Base-by-base conservation (phyloP, 2,888 invertebrate genomes). In the Drosophila prostipennis region DNA sequence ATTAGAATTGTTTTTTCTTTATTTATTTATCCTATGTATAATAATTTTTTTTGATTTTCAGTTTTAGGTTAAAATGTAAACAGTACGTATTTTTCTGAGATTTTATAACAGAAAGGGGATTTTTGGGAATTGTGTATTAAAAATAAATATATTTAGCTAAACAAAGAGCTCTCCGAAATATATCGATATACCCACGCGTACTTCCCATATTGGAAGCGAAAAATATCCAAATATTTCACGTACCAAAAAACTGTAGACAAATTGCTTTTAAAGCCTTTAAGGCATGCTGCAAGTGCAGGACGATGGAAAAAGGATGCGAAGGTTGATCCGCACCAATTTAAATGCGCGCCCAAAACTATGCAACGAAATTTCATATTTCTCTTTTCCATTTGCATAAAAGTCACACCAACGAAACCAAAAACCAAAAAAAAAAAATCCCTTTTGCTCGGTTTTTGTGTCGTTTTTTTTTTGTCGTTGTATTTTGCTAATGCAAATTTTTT, bases 261-360 rank as follows among this genome's bases (percentile, higher is more conserved):
- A 85, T 82, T 82, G 86, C 77, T 85, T 82, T 85, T 80, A 79
- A 82, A 82, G 82, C 86, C 83, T 85, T 82, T 82, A 82, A 82
- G 82, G 80, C 82, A 76, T 53, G 16, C 48, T 54, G 48, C 32
- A 26, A 51, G 55, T 34, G 61, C 19, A 26, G 16, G 46, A 23
- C 51, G 51, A 37, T 23, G 49, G 43, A 29, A 39, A 46, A 42
- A 32, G 58, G 51, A 39, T 36, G 52, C 13, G 26, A 48, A 45
- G 42, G 42, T 48, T 60, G 60, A 45, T 61, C 70, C 68, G 48
- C 59, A 64, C 54, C 79, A 81, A 80, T 83, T 81, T 79, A 60
- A 79, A 80, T 79, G 59, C 73, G 79, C 76, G 70, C 80, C 79
- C 77, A 76, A 85, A 82, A 82, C 63, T 85, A 77, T 80, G 80